phyloP scores from a whole-genome alignment of 2,797 vertebrate genomes.

The Phyllotis vaccarum region DNA sequence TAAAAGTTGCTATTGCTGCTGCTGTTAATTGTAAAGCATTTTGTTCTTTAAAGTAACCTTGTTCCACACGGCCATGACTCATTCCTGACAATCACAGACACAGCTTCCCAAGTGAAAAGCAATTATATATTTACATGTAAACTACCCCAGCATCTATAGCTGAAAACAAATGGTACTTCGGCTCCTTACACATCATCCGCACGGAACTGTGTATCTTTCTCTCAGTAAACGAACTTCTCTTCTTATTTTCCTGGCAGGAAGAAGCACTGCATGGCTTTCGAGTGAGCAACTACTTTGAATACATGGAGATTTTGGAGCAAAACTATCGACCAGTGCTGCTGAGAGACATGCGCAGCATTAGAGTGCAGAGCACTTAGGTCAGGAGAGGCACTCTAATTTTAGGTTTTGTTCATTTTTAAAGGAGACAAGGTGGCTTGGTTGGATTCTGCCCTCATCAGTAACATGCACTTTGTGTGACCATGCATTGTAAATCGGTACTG shows the following conservation, averaged over 20 bases:
- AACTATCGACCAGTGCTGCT: slow-evolving; percentile 92
- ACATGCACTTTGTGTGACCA: slow-evolving; percentile 57
- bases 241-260: slow-evolving; percentile 90
- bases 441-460: slow-evolving; percentile 38
- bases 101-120: slow-evolving; percentile 64
- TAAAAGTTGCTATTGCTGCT: background rate
- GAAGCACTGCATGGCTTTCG: slow-evolving; percentile 94
- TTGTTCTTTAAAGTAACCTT: slow-evolving; percentile 50
- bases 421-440: slow-evolving; percentile 13
- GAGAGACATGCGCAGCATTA: slow-evolving; percentile 92
- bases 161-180: slow-evolving; percentile 52
- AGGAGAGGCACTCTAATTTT: slow-evolving; percentile 48
- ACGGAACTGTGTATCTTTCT: slow-evolving; percentile 60
- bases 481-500: slow-evolving; percentile 70
- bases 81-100: background rate
- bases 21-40: background rate
- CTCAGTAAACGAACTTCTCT: slow-evolving; percentile 39
- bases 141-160: background rate
- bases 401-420: slow-evolving; percentile 73
- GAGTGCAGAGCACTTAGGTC: slow-evolving; percentile 78
- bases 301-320: slow-evolving; percentile 93
- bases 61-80: background rate
- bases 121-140: slow-evolving; percentile 9
- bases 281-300: slow-evolving; percentile 93
- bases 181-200: slow-evolving; percentile 42